phyloP scores from a whole-genome alignment of 2,797 vertebrate species.

The Cheirogaleus major region DNA sequence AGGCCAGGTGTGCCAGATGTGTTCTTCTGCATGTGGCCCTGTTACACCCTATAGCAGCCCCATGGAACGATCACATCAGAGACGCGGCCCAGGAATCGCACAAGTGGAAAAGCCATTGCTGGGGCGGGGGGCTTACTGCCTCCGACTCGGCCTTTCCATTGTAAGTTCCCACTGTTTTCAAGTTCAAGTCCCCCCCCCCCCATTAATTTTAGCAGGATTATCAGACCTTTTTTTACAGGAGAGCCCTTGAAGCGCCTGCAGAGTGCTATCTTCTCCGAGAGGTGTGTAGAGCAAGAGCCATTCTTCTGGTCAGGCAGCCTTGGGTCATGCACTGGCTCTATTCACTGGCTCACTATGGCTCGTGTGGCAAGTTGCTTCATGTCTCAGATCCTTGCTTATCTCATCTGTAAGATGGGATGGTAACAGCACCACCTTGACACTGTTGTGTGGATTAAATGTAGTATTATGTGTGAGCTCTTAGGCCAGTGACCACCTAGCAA shows the following conservation, averaged over 20 bases:
- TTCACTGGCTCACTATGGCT: neutral
- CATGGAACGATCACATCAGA: accelerated
- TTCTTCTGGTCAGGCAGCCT: neutral
- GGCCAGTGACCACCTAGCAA: neutral
- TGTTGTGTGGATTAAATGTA: neutral
- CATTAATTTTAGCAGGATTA: neutral
- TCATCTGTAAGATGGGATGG: neutral
- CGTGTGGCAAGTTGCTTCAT: neutral
- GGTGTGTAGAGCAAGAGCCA: neutral
- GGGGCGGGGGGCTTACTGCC: accelerated
- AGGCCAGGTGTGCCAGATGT: accelerated
- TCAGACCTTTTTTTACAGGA: neutral
- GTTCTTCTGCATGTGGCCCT: too few relatives aligned
- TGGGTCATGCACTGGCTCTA: neutral
- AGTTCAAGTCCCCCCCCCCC: neutral
- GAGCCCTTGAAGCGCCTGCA: neutral
- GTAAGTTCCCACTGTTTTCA: neutral
- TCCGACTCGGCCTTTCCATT: neutral
- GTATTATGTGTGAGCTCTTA: neutral
- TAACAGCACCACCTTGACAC: neutral
- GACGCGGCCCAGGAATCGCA: accelerated
- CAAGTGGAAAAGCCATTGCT: accelerated
- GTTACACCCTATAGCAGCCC: neutral
- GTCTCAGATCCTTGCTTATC: neutral
- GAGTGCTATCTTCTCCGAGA: neutral